Conservation (phyloP, 2,888 invertebrate genomes). For the Patella pellucida region DNA sequence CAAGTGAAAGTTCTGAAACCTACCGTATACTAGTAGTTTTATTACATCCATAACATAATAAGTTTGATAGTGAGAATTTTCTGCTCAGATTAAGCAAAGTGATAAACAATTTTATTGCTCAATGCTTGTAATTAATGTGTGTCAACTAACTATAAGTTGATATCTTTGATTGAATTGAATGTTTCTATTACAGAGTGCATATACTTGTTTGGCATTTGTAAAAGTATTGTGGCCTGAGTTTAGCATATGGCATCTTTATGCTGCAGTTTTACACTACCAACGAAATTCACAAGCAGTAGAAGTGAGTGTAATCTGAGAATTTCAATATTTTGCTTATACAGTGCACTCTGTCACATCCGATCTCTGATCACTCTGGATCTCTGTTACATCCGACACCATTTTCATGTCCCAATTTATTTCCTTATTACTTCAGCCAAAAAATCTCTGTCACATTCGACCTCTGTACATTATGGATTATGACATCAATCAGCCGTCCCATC, state of each 20-base stretch:
- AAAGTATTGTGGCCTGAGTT: conserved; percentile 97
- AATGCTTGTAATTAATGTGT: neutral
- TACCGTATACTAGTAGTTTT: neutral
- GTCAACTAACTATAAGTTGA: neutral
- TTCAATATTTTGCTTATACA: too few species aligned
- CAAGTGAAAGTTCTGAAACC: neutral
- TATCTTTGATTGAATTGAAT: conserved; percentile 50
- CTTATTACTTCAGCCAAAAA: too few species aligned
- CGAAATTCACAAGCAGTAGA: conserved; percentile 63
- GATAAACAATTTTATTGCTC: neutral
- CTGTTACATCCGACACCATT: too few species aligned
- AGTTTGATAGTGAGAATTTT: too few species aligned
- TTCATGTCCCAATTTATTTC: too few species aligned
- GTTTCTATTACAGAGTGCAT: conserved; percentile 76
- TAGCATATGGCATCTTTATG: conserved; percentile 89
- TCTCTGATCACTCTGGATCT: too few species aligned
- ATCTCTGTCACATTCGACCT: too few species aligned
- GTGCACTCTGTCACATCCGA: too few species aligned
- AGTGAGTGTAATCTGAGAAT: conserved; percentile 42
- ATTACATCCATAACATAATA: neutral
- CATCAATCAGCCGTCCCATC: too few species aligned
- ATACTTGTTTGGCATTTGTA: conserved; percentile 88
- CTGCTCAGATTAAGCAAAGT: too few species aligned
- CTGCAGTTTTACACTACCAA: conserved; percentile 90
- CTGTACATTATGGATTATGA: too few species aligned